Evolutionary conservation across 2,888 invertebrate genomes (phyloP), one percentile per base, ranked within the genome.

Genomic region (Zootermopsis nevadensis): DNA sequence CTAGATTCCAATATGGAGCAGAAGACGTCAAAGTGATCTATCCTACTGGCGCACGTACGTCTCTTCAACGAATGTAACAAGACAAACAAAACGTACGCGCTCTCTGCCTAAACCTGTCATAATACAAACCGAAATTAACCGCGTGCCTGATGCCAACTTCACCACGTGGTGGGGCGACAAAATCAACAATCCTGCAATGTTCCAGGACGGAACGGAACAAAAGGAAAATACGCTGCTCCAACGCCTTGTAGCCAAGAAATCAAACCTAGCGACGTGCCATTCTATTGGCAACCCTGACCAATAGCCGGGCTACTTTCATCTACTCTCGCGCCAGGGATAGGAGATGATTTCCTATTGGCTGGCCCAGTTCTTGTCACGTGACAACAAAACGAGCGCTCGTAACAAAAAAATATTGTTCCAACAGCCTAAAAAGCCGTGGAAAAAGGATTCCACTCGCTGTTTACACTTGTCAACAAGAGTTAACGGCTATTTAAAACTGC

Each of bases 401-500:
- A 82, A 76, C 35, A 76, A 81, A 82, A 83, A 81, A 81, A 81
- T 38, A 31, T 31, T 38, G 53, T 19, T 33, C 55, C n/a, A 38
- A 66, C 12, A 55, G 55, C 55, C 74, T 77, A 82, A 82, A 82
- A 72, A 83, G 80, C 80, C 80, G 82, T 77, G 79, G 82, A 77
- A 74, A 84, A 82, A 60, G 82, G 80, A 80, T 83, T 83, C 83
- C 82, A 82, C 72, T 79, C 55, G 79, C 42, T 84, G 84, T 83
- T 83, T 84, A 84, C 84, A 83, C 84, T 83, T 84, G 84, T 82
- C 84, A 82, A 77, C 74, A 72, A 38, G 69, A 81, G 53, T 74
- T 83, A 60, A 80, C 83, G 30, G 83, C 83, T 83, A 83, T 83
- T 83, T 83, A 83, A 83, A 83, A 81, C 83, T 83, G 83, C 42